Base-by-base conservation (phyloP, 2,888 invertebrate genomes). In the Drosophila gaucha region DNA sequence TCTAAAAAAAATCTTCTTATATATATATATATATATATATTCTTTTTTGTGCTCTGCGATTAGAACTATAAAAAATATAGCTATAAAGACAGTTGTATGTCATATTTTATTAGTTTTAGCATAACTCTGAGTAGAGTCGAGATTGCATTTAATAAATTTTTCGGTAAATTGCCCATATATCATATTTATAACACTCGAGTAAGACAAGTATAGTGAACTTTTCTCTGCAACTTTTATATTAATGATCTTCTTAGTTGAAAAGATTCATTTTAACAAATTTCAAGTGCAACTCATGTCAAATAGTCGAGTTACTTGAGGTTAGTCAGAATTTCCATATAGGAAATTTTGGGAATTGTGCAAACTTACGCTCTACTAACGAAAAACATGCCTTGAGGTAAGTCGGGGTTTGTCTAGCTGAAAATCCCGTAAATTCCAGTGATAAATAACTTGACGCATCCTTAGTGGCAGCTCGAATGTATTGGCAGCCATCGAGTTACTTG, bases 1-100 rank as follows among this genome's bases (percentile, higher is more conserved):
- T 33, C 12, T 41, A 24, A 49, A 49, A 38, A 22, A 14, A 49
- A 31, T n/a, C 39, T 14, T 31, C n/a, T 14, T 26, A 67, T 36
- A 58, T 59, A 71, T 71, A 50, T 72, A 20, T 26, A 67, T 36
- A 20, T 26, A 67, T 36, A 58, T 59, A 71, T 71, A 50, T 72
- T 65, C 51, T 60, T 6, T 16, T 67, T 36, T 52, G 26, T 36
- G 38, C 18, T 20, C 3, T 3, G 30, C 39, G 50, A 73, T 59
- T 60, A 55, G 52, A 52, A n/a, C 14, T 28, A 39, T 50, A 59
- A 59, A 24, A 33, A 46, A 50, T 20, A 46, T 43, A 59, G 52
- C 10, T 24, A 18, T 38, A 16, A 2, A 43, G 26, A 38, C 31
- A 41, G 33, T 35, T 58, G 46, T n/a, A 16, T 36, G 58, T 38